A percentile compares a stretch with the other conserved stretches of the same genome.
Evolutionary conservation across 1,140 invertebrate genomes (phyloP).

Genomic region (Drosophila bifasciata): DNA sequence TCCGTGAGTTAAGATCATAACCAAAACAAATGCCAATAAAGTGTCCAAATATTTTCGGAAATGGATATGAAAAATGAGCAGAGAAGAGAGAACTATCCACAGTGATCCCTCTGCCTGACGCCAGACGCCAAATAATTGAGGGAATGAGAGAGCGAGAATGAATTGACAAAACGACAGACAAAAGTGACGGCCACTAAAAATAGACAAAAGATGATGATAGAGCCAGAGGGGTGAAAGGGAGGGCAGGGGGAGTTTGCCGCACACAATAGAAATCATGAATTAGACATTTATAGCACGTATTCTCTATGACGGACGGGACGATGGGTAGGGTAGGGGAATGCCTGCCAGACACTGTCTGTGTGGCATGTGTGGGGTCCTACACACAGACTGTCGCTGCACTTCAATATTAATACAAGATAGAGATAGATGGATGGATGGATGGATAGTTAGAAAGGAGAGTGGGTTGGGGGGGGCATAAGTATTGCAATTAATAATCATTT

Average conservation of each 20-base stretch:
- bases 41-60: slow-evolving; percentile 60
- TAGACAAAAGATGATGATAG: slow-evolving; percentile 57
- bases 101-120: slow-evolving; percentile 21
- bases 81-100: neutral
- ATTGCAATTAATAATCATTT: slow-evolving; percentile 80
- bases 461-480: slow-evolving; percentile 46
- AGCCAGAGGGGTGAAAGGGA: neutral
- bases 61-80: slow-evolving; percentile 3
- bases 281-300: slow-evolving; percentile 77
- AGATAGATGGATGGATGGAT: neutral
- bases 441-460: neutral
- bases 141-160: slow-evolving; percentile 46
- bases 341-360: neutral
- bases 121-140: slow-evolving; percentile 54
- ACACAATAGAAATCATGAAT: slow-evolving; percentile 57
- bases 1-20: slow-evolving; percentile 1
- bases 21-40: slow-evolving; percentile 55
- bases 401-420: slow-evolving; percentile 35
- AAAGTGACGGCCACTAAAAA: slow-evolving; percentile 72
- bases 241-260: neutral
- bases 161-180: slow-evolving; percentile 66
- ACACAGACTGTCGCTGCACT: slow-evolving; percentile 35
- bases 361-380: slow-evolving; percentile 54
- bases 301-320: neutral
- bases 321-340: neutral